Evolutionary conservation across 92 coral and sea anemone species (phyloP).

Genomic region (Galaxea fascicularis): DNA sequence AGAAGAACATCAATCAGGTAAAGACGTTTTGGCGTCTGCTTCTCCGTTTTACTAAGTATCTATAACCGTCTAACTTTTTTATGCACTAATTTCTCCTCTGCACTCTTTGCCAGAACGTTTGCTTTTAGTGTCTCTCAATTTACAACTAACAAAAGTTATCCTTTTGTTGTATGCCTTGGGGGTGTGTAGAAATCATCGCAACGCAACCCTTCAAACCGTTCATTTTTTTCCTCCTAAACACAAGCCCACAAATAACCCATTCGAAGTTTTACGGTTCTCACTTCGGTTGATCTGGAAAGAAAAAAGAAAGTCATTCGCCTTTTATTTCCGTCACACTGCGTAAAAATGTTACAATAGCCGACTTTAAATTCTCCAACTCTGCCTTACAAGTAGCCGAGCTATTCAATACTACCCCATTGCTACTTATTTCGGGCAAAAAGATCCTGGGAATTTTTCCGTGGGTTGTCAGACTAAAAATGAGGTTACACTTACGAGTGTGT

Average conservation of each 20-base stretch:
- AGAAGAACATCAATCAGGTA: slow-evolving; percentile 29
- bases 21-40: not conserved
- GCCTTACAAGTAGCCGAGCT: not conserved
- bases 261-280: not conserved
- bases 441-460: not conserved
- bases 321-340: not conserved
- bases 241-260: not conserved
- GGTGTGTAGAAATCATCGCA: not conserved
- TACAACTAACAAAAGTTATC: not conserved
- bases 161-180: not conserved
- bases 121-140: too few relatives aligned
- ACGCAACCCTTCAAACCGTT: not conserved
- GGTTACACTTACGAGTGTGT: not conserved
- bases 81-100: not conserved
- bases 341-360: too few relatives aligned
- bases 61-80: not conserved
- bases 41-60: not conserved
- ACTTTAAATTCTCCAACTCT: not conserved
- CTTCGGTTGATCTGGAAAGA: not conserved
- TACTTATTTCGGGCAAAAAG: not conserved
- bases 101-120: not conserved
- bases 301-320: not conserved
- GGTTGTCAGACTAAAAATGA: not conserved
- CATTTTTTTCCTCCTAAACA: not conserved
- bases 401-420: not conserved